Conservation (phyloP, 2,888 invertebrate genomes). For the Microdon myrmicae region DNA sequence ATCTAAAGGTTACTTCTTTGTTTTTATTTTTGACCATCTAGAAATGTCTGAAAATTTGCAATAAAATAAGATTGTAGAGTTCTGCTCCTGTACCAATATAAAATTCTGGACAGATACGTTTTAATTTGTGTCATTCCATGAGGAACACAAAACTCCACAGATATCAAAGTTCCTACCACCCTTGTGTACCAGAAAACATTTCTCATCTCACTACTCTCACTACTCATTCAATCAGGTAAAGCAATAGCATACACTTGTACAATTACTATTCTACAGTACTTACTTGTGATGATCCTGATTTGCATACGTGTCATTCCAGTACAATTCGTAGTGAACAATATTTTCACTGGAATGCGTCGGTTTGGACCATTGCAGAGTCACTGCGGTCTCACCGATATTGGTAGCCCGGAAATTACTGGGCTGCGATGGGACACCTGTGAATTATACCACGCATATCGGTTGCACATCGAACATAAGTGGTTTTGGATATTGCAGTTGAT, state of each 20-base stretch:
- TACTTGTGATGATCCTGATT: conserved; percentile 87
- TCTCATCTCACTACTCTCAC: neutral
- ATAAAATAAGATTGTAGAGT: no score
- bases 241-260: neutral
- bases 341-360: conserved; percentile 92
- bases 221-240: neutral
- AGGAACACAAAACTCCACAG: no score
- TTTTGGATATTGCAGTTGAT: conserved; percentile 22
- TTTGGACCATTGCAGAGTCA: conserved; percentile 91
- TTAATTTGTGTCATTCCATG: no score
- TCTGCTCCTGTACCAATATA: no score
- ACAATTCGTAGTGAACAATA: conserved; percentile 94
- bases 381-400: conserved; percentile 89
- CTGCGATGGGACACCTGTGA: conserved; percentile 91
- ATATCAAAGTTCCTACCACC: no score
- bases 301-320: conserved; percentile 97
- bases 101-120: no score
- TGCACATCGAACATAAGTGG: conserved; percentile 6
- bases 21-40: no score
- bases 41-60: no score
- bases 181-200: conserved; percentile 1
- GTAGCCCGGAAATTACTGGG: conserved; percentile 89
- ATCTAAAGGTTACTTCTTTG: no score
- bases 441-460: conserved; percentile 5
- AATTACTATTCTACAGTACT: no score